Percentiles rank a stretch among this genome's conserved stretches.
These are phyloP conservation scores for Drosophila acutilabella DNA, from an alignment of 2,888 invertebrate genomes.

Conservation along the genomic window DNA sequence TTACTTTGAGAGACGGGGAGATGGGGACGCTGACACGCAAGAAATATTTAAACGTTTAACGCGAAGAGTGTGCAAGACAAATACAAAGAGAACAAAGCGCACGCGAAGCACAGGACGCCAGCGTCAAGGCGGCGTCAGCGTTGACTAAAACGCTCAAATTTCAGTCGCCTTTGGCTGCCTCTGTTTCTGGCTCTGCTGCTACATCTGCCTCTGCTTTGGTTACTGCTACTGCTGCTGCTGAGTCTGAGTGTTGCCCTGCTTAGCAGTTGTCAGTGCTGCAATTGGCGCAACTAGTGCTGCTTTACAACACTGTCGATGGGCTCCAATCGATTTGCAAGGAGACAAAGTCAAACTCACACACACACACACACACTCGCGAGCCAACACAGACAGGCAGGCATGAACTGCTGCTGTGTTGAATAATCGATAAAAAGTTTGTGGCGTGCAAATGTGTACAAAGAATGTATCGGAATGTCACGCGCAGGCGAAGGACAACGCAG, in stretches of 20 bases:
- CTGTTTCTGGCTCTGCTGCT: conserved; percentile 13
- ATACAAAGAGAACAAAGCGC: background rate
- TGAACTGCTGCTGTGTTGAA: conserved; percentile 38
- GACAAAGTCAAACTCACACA: conserved; percentile 10
- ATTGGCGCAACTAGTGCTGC: conserved; percentile 62
- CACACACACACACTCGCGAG: conserved; percentile 11
- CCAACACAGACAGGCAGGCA: conserved; percentile 7
- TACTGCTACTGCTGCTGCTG: conserved; percentile 1
- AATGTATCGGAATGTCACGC: conserved; percentile 74
- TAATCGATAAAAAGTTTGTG: conserved; percentile 68
- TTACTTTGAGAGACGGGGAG: background rate
- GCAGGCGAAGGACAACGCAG: conserved; percentile 71
- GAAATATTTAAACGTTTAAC: background rate
- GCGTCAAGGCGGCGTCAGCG: conserved; percentile 52
- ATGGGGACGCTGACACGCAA: background rate
- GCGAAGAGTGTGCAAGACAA: conserved; percentile 4
- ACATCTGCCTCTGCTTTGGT: conserved; percentile 7
- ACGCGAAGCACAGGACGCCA: conserved; percentile 44
- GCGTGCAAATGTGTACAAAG: conserved; percentile 56
- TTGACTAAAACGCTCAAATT: conserved; percentile 46
- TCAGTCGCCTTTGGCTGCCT: conserved; percentile 19
- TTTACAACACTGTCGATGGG: conserved; percentile 57
- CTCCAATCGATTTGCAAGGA: conserved; percentile 52
- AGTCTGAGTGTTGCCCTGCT: conserved; percentile 16
- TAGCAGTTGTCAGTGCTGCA: conserved; percentile 47